Evolutionary conservation across 2,888 invertebrate species (phyloP), one percentile per base, ranked within the genome.

Genomic region (Rhagium mordax): DNA sequence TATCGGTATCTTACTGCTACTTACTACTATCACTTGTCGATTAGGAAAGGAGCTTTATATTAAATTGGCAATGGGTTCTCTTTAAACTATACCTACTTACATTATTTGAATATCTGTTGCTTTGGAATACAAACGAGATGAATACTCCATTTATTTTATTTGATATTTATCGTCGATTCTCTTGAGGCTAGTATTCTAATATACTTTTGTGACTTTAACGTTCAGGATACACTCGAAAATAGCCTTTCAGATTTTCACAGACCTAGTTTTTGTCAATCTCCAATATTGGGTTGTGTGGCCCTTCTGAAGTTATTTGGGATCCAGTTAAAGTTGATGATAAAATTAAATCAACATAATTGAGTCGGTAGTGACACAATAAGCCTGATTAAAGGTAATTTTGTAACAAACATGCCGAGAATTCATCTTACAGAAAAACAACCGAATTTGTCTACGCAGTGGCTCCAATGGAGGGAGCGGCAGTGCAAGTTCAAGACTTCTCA

Each of bases 1-100:
- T 27, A 57, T 57, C 24, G 55, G 55, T 55, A 55, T 55, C 55
- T 55, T n/a, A n/a, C 24, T 24, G 55, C n/a, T n/a, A n/a, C n/a
- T n/a, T n/a, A n/a, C 8, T 24, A 55, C 55, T 55, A 55, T 27
- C 55, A 27, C 27, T 57, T 57, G n/a, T n/a, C 27, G 55, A 27
- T 41, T 41, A 41, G 41, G n/a, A 57, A 27, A 13, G 27, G 27
- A 27, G 27, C 15, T 57, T 57, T 57, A 27, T 57, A 27, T 16
- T 15, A 27, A 57, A 57, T 57, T 57, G 27, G 55, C 27, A 57
- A 27, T 27, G 15, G 27, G 27, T 24, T 55, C 24, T 55, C 55
- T 55, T 24, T 55, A 24, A 3, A 55, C 21, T 24, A 24, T 6
- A 24, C n/a, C n/a, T n/a, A 15, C 27, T 27, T 57, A 57, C 55